Base-by-base conservation (phyloP, 1,140 invertebrate genomes). In the Physella acuta region DNA sequence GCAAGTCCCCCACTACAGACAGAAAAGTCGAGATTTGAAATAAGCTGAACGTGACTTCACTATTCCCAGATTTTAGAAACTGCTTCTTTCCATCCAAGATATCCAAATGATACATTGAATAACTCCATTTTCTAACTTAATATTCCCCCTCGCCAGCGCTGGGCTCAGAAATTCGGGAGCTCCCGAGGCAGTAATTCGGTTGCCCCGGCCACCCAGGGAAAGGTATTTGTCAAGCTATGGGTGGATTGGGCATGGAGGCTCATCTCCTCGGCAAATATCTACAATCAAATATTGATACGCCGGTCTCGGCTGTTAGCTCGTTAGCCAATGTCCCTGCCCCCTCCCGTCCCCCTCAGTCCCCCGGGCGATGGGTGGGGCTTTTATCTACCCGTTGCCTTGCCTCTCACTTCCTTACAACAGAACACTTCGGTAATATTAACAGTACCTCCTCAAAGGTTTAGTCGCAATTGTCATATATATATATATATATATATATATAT, bases 281-380 rank as follows among this genome's bases (percentile, higher is more conserved):
- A 34, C 56, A 59, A 59, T 59, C 56, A 59, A 59, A 59, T 59
- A 59, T 49, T 51, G 36, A 44, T 44, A 51, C 36, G n/a, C 20
- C 60, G 60, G 60, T 37, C 60, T 20, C 3, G 36, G 17, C 44
- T 63, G 36, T 24, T 63, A 20, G 36, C 44, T 63, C 36, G 36
- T 63, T 51, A 49, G 60, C 26, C 60, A 14, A 5, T n/a, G 37
- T 8, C n/a, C 34, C 60, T 63, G 60, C 24, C 3, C 30, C 8
- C 4, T 3, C 44, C 37, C 31, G 3, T 33, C 24, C 44, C 26
- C 60, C 33, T 60, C 11, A n/a, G n/a, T n/a, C n/a, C n/a, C n/a
- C n/a, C n/a, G n/a, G n/a, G n/a, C n/a, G n/a, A n/a, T n/a, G n/a
- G n/a, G n/a, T n/a, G n/a, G n/a, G n/a, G n/a, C n/a, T n/a, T n/a